Evolutionary conservation across 2,888 invertebrate genomes (phyloP).

Genomic region (Lasioglossum vierecki): DNA sequence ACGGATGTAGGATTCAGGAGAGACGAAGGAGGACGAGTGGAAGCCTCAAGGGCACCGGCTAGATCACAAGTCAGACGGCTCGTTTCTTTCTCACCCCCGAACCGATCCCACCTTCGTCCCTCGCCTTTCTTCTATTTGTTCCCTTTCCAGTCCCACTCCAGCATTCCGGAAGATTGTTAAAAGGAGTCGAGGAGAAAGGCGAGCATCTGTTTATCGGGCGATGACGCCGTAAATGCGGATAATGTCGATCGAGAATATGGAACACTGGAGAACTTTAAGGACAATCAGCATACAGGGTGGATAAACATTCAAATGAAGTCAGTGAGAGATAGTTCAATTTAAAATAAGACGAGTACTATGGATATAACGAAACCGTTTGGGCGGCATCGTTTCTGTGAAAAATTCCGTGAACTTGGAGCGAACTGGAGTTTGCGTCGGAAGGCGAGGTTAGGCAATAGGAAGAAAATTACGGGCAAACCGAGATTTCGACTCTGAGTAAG

Average conservation of each 20-base stretch:
- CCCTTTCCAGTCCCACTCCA: not conserved
- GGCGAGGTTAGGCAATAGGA: not conserved
- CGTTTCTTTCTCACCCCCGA: constrained; percentile 53
- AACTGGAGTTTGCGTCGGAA: not conserved
- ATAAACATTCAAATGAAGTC: not conserved
- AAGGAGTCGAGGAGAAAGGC: constrained; percentile 10
- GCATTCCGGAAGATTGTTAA: constrained; percentile 37
- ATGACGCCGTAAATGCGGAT: not conserved
- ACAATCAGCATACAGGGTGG: not conserved
- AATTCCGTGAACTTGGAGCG: not conserved
- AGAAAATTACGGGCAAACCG: not conserved
- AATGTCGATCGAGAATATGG: not conserved
- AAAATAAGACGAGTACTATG: too few species aligned
- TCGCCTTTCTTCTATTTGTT: not conserved
- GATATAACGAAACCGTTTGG: too few species aligned
- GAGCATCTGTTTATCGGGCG: constrained; percentile 32
- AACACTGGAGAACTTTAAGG: not conserved
- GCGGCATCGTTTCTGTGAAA: not conserved
- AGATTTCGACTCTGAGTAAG: constrained; percentile 8
- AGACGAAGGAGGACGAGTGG: constrained; percentile 53
- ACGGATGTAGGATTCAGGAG: constrained; percentile 64
- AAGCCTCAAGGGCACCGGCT: constrained; percentile 74
- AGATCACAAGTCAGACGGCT: constrained; percentile 68
- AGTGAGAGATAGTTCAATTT: not conserved
- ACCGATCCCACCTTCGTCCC: not conserved